phyloP scores from a whole-genome alignment of 1,140 invertebrate species.

The Drosophila arizonae region DNA sequence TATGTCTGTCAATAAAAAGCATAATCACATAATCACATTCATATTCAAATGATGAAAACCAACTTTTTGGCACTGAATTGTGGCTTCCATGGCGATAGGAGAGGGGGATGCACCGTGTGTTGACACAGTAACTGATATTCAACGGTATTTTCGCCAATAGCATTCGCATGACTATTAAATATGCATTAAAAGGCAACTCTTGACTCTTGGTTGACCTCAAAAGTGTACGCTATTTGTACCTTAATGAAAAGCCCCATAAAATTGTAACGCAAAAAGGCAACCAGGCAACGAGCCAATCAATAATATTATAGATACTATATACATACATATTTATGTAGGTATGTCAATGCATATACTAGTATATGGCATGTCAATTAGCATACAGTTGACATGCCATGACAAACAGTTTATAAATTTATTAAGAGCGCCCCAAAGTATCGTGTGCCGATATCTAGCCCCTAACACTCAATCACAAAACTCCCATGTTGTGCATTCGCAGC shows the following conservation, averaged over 20 bases:
- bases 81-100: neutral
- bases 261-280: conserved; percentile 23
- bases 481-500: neutral
- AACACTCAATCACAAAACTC: conserved; percentile 25
- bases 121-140: conserved; percentile 29
- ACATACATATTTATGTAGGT: neutral
- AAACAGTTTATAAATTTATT: conserved; percentile 41
- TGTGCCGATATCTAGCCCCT: conserved; percentile 1
- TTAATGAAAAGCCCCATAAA: conserved; percentile 7
- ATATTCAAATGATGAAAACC: conserved; percentile 34
- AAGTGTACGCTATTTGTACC: neutral
- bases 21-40: conserved; percentile 21
- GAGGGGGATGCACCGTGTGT: neutral
- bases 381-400: conserved; percentile 43
- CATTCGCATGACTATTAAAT: conserved; percentile 22
- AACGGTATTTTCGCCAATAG: conserved; percentile 8
- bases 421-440: conserved; percentile 19
- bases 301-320: conserved; percentile 18
- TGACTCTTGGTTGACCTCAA: conserved; percentile 22
- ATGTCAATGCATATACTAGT: neutral
- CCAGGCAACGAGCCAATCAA: conserved; percentile 47
- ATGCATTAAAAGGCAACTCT: conserved; percentile 15
- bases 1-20: conserved; percentile 27
- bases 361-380: conserved; percentile 45
- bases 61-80: conserved; percentile 13